A percentile compares a stretch with the other conserved stretches of the same genome.
Conservation (phyloP, 2,113 vertebrate genomes). For the Brachypteracias leptosomus region DNA sequence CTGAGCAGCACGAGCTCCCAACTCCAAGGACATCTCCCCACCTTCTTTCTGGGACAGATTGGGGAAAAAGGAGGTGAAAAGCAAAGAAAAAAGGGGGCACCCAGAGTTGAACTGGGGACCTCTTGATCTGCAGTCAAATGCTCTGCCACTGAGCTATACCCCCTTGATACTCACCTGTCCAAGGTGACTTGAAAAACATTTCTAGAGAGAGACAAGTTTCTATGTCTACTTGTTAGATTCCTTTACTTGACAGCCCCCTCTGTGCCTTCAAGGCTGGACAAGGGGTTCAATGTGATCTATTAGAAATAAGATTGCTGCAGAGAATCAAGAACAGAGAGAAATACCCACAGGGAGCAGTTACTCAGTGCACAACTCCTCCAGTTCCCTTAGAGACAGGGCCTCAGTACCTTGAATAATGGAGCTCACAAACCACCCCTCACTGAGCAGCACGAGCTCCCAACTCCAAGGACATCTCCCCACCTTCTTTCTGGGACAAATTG, state of each 20-base stretch:
- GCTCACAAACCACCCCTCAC: too few relatives aligned
- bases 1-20: background rate
- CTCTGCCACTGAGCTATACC: constrained; percentile 76
- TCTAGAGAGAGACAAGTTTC: background rate
- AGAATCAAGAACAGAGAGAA: background rate
- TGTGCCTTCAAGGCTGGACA: too few relatives aligned
- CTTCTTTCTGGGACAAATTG: too few relatives aligned
- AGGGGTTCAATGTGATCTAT: too few relatives aligned
- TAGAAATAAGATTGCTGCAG: too few relatives aligned
- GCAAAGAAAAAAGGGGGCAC: constrained; percentile 49
- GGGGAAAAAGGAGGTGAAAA: background rate
- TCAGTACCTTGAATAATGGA: background rate
- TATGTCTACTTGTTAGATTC: too few relatives aligned
- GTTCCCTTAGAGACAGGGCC: too few relatives aligned
- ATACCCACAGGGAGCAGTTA: too few relatives aligned
- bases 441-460: too few relatives aligned
- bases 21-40: background rate
- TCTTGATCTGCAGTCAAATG: constrained; percentile 79
- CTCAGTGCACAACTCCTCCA: too few relatives aligned
- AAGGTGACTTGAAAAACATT: background rate
- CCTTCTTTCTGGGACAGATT: background rate
- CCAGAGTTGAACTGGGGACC: constrained; percentile 73
- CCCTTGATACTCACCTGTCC: background rate
- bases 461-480: too few relatives aligned
- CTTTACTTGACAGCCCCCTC: background rate